Base-by-base conservation (phyloP, 1,140 invertebrate genomes). In the Caenorhabditis tropicalis region DNA sequence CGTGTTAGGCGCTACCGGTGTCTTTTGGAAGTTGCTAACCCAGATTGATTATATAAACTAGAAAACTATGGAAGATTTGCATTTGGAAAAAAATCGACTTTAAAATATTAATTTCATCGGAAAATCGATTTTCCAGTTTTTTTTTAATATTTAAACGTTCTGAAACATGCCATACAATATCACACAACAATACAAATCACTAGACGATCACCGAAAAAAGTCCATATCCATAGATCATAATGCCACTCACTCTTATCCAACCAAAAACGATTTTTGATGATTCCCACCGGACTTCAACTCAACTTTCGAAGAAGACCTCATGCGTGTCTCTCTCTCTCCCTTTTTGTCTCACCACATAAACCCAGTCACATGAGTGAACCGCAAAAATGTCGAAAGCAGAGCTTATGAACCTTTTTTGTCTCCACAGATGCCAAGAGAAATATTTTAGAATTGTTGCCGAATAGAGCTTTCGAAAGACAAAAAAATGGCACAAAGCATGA, bases 251-350 rank as follows among this genome's bases (percentile, higher is more conserved):
- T 21, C 31, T 7, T 65, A 65, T 65, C 58, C 58, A 24, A 33
- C 29, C 10, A 33, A 36, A 65, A 65, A 65, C 58, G 58, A 74
- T 43, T 74, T 74, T 74, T 74, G 65, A 74, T 74, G 65, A 74
- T n/a, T 74, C 65, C 65, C 65, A 24, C n/a, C 19, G 65, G 65
- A 74, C 33, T 74, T 4, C 36, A 46, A 21, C 65, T 39, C 65
- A 74, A 74, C 36, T 74, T 74, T 74, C 43, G 36, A 74, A 74
- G 65, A 74, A 33, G 36, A 24, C 65, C 27, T 19, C 21, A 24
- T 56, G 53, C 10, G n/a, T 65, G 15, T 27, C 21, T 7, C 31
- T 39, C 19, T 74, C 24, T 70, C 33, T 51, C 49, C 43, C 21
- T 39, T 74, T 43, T 39, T 39, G 65, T 74, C 21, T 39, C 36